A percentile compares a stretch with the other conserved stretches of the same genome.
These are phyloP conservation scores for Berghia stephanieae DNA, from an alignment of 1,140 invertebrate species.

Conservation along the genomic window DNA sequence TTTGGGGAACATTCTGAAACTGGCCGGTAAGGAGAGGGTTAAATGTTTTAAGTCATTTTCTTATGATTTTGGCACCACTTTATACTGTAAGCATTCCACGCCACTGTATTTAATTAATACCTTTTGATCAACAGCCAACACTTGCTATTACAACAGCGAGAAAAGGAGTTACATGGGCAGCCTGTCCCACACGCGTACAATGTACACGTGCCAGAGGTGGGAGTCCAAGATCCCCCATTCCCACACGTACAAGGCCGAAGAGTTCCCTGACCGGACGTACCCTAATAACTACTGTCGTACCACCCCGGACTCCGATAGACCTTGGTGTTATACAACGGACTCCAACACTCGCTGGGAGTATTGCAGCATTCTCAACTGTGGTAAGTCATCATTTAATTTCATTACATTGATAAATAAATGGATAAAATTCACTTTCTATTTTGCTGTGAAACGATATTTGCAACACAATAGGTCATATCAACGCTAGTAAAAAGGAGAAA, in stretches of 20 bases:
- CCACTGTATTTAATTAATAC: neutral
- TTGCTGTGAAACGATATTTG: too few relatives aligned
- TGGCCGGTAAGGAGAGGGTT: too few relatives aligned
- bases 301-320: slow-evolving; percentile 86
- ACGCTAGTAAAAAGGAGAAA: too few relatives aligned
- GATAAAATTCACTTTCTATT: too few relatives aligned
- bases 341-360: slow-evolving; percentile 66
- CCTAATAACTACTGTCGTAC: slow-evolving; percentile 94
- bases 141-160: slow-evolving; percentile 59
- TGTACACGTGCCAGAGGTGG: slow-evolving; percentile 83
- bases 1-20: too few relatives aligned
- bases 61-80: too few relatives aligned
- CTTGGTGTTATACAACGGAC: slow-evolving; percentile 95
- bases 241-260: slow-evolving; percentile 73
- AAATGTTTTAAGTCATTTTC: too few relatives aligned
- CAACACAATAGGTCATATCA: too few relatives aligned
- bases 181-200: slow-evolving; percentile 46
- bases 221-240: slow-evolving; percentile 84
- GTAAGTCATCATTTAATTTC: slow-evolving; percentile 44
- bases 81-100: too few relatives aligned
- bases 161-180: slow-evolving; percentile 54
- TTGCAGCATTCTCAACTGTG: slow-evolving; percentile 58
- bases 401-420: too few relatives aligned
- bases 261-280: slow-evolving; percentile 50
- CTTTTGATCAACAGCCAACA: slow-evolving; percentile 49